phyloP scores from a whole-genome alignment of 2,113 vertebrate species.

The Phodopus roborovskii region DNA sequence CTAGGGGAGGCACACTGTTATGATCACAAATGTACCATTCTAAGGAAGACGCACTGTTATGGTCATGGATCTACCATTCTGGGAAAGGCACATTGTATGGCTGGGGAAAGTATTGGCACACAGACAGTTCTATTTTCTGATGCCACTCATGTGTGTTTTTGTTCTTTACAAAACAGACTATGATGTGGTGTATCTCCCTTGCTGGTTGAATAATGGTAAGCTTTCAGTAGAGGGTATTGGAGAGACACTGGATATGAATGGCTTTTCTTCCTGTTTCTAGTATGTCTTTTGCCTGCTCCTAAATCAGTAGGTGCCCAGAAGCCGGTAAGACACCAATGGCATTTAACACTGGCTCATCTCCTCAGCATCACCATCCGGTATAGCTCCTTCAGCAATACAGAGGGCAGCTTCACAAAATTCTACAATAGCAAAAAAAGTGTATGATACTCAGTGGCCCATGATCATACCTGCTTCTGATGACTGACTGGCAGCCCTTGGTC shows the following conservation, averaged over 20 bases:
- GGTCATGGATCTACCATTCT: not conserved
- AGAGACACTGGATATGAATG: not conserved
- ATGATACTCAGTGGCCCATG: not conserved
- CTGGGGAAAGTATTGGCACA: not conserved
- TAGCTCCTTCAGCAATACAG: not conserved
- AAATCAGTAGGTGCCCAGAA: not conserved
- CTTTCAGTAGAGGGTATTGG: not conserved
- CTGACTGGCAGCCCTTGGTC: not conserved
- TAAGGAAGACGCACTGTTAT: not conserved
- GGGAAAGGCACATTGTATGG: not conserved
- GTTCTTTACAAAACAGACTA: not conserved
- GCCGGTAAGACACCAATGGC: not conserved
- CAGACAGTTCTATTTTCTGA: not conserved
- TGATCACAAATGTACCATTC: not conserved
- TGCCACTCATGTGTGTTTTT: not conserved
- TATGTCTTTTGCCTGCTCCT: not conserved
- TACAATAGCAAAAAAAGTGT: not conserved
- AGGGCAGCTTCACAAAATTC: not conserved
- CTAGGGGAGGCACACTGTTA: no score
- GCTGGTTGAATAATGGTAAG: not conserved
- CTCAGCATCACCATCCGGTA: not conserved
- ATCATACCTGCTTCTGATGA: accelerated
- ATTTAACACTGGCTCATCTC: not conserved
- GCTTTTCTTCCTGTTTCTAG: not conserved
- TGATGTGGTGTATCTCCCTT: not conserved